Conservation (phyloP, 2,797 vertebrate genomes). For the Gallinago solitaria region DNA sequence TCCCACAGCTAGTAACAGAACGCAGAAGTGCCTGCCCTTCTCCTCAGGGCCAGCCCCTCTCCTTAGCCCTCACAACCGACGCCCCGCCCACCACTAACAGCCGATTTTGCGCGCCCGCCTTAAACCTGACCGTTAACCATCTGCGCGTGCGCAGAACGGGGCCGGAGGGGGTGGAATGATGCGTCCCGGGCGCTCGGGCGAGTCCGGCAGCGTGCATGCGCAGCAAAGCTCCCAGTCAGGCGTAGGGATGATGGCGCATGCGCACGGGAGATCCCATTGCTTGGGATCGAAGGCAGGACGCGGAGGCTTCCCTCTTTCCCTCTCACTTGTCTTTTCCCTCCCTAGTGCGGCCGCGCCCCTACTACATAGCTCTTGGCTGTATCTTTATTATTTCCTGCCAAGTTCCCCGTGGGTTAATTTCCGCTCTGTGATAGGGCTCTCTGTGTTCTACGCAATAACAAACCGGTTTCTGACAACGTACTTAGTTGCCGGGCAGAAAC, state of each 20-base stretch:
- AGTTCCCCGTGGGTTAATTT: neutral
- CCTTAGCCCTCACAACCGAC: fast-evolving
- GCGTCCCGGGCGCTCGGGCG: fast-evolving
- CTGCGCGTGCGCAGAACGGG: neutral
- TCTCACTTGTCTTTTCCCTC: fast-evolving
- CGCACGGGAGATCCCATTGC: fast-evolving
- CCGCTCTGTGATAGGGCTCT: neutral
- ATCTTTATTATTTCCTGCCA: neutral
- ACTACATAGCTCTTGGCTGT: fast-evolving
- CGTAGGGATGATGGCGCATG: fast-evolving
- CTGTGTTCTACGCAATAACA: neutral
- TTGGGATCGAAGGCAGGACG: fast-evolving
- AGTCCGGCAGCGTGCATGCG: neutral
- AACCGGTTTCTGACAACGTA: fast-evolving
- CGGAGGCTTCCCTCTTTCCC: neutral
- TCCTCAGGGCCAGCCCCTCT: fast-evolving
- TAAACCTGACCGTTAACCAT: fast-evolving
- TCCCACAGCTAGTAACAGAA: too few species aligned
- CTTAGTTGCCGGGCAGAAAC: neutral
- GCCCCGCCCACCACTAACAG: fast-evolving
- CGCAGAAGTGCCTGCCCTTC: neutral
- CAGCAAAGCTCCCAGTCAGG: fast-evolving
- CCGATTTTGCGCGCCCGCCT: fast-evolving
- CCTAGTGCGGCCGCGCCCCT: neutral
- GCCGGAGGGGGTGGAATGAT: fast-evolving